Percentiles rank a stretch among this genome's conserved stretches.
These are phyloP conservation scores for Zosterops lateralis DNA, from an alignment of 2,113 vertebrate species.

Conservation along the genomic window DNA sequence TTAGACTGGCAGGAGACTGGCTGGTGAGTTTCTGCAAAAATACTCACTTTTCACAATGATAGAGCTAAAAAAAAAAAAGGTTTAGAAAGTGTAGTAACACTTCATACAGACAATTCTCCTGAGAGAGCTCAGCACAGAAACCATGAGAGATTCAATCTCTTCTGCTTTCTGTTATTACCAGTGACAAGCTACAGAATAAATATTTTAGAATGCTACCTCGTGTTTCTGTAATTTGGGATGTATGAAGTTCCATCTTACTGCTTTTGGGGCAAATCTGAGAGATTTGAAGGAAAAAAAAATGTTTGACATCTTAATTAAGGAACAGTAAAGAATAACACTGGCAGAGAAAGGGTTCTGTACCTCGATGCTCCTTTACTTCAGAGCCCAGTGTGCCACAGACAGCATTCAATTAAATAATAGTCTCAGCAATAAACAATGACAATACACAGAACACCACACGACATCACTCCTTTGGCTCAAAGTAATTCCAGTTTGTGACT, in stretches of 20 bases:
- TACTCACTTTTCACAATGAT: neutral
- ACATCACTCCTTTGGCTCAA: conserved; percentile 4
- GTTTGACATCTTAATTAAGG: neutral
- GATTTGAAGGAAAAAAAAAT: neutral
- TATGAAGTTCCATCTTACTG: neutral
- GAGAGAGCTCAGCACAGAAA: neutral
- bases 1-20: neutral
- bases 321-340: neutral
- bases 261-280: neutral
- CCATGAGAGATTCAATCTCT: neutral
- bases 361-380: conserved; percentile 1
- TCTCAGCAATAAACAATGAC: neutral
- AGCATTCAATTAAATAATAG: conserved; percentile 18
- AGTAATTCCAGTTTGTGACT: neutral
- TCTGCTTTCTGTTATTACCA: neutral
- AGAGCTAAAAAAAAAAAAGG: neutral
- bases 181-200: neutral
- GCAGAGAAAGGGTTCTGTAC: neutral
- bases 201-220: rapidly evolving
- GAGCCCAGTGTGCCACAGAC: neutral
- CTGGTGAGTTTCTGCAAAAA: neutral
- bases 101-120: neutral
- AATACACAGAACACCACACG: neutral
- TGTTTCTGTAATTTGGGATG: neutral
- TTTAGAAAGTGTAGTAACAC: neutral